Evolutionary conservation across 2,888 invertebrate genomes (phyloP), one percentile per base, ranked within the genome.

Genomic region (Tryphoninae sp.): DNA sequence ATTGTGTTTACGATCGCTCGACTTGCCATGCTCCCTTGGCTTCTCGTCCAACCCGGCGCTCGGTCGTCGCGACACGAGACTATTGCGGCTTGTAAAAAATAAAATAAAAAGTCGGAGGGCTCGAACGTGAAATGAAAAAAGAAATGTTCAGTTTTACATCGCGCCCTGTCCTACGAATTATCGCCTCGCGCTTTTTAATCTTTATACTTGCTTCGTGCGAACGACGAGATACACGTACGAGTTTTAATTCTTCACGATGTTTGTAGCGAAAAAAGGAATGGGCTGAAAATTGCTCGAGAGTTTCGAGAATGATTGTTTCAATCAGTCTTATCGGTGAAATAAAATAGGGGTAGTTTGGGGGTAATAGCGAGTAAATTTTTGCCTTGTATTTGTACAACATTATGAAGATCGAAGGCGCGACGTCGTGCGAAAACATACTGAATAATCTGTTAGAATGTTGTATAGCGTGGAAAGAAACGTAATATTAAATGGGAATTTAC

Each of bases 1-100:
- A 89, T 89, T 89, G 86, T 89, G 84, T 89, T 89, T 89, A 89
- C 89, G 89, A 89, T 85, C 86, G 84, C 75, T 79, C 83, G 83
- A 79, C 84, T 82, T 74, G 83, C 83, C 45, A 42, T 55, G n/a
- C 68, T 61, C 74, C 23, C 40, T 68, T 19, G 83, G 58, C 80
- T 84, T 85, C 79, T 62, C 53, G 11, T 26, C 72, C 62, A 76
- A 59, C 67, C 40, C 13, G 42, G 11, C 49, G 51, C 40, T 72
- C 45, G 65, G 55, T 75, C 22, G 58, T 55, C 59, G 58, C 26
- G 53, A 72, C 62, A 76, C 75, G 72, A 69, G 61, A 68, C 55
- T 62, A 59, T 53, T 76, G 72, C 61, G 23, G 13, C 67, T 76
- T 72, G 72, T 82, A 73, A 82, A 82, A 16, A 67, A 40, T 11